These are phyloP conservation scores for Lutraria rhynchaena DNA, from an alignment of 1,140 invertebrate genomes.

Conservation along the genomic window DNA sequence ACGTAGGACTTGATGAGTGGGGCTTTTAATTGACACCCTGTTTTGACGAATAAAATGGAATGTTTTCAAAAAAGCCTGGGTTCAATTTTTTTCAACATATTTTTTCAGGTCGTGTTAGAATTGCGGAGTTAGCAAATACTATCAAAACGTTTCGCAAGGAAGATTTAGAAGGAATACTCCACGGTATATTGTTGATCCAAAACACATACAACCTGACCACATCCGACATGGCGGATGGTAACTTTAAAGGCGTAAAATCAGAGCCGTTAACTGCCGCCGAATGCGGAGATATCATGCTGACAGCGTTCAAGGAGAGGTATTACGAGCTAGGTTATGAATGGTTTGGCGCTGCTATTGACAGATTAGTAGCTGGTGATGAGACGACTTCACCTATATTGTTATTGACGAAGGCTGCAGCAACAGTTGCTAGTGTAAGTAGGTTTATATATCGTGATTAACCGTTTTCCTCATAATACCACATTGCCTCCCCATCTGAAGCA, in stretches of 20 bases:
- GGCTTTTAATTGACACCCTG: too few species aligned
- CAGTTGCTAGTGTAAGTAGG: not conserved
- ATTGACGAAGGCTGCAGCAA: not conserved
- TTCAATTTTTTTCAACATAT: not conserved
- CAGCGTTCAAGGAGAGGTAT: not conserved
- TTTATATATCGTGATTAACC: too few species aligned
- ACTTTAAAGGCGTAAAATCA: not conserved
- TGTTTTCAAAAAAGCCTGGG: too few species aligned
- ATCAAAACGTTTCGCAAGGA: not conserved
- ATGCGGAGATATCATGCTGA: conserved; percentile 6
- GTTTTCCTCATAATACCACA: too few species aligned
- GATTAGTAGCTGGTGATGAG: not conserved
- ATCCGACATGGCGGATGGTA: conserved; percentile 22
- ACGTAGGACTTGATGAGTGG: too few species aligned
- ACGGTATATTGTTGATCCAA: conserved; percentile 6
- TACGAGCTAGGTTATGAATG: not conserved
- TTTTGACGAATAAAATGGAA: too few species aligned
- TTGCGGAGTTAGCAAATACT: not conserved
- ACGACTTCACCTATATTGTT: not conserved
- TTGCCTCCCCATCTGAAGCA: too few species aligned
- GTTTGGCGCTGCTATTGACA: not conserved
- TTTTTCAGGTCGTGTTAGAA: not conserved
- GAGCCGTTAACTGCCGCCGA: not conserved
- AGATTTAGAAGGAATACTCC: not conserved
- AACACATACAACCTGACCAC: not conserved